phyloP scores from a whole-genome alignment of 1,140 invertebrate species.

The Drosophila sp. region DNA sequence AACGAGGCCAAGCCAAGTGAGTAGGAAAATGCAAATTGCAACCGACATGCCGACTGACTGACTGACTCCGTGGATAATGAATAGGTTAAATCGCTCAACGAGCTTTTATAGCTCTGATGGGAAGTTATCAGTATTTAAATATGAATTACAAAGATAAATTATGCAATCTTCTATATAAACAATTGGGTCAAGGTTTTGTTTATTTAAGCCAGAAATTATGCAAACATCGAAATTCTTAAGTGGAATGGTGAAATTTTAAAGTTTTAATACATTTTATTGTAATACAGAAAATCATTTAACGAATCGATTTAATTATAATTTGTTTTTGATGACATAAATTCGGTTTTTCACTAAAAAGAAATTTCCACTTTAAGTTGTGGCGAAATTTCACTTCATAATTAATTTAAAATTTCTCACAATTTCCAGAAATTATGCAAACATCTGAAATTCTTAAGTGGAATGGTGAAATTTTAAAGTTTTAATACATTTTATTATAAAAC shows the following conservation, averaged over 20 bases:
- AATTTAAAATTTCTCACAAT: neutral
- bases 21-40: neutral
- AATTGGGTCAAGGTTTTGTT: neutral
- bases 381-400: no score
- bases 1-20: neutral
- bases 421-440: neutral
- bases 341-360: no score
- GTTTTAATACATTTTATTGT: no score
- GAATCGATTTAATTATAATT: no score
- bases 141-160: neutral
- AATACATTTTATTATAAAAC: no score
- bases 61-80: neutral
- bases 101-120: neutral
- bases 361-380: no score
- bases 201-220: neutral
- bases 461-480: no score
- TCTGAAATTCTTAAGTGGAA: no score
- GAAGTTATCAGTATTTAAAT: neutral
- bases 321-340: no score
- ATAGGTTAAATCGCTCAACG: neutral
- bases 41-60: slow-evolving; percentile 1
- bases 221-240: no score
- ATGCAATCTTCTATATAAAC: neutral
- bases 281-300: no score
- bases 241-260: no score